Percentiles rank a stretch among this genome's conserved stretches.
Evolutionary conservation across 1,140 invertebrate species (phyloP).

Genomic region (Thereuonema tuberculata): DNA sequence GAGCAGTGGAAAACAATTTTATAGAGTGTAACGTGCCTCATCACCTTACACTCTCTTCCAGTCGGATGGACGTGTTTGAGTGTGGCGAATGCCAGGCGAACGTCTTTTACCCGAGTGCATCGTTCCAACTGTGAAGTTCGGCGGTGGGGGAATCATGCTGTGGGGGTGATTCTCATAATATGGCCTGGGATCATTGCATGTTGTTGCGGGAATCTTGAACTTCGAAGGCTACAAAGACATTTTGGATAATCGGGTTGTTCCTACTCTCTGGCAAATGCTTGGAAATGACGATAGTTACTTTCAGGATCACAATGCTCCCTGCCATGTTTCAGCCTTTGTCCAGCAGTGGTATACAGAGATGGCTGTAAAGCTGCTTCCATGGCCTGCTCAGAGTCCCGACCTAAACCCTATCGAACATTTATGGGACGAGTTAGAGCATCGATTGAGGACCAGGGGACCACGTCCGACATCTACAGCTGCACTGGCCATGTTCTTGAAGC

Average conservation of each 20-base stretch:
- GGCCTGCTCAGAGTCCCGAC: neutral
- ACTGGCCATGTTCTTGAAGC: too few relatives aligned
- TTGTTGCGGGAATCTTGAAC: neutral
- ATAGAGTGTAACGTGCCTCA: neutral
- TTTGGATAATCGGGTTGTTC: neutral
- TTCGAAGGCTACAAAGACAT: neutral
- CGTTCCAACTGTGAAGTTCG: neutral
- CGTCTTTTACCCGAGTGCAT: neutral
- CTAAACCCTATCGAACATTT: neutral
- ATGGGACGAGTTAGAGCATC: neutral
- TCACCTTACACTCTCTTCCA: neutral
- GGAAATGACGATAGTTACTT: neutral
- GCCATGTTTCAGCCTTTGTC: neutral
- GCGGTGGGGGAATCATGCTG: neutral
- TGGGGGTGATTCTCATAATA: neutral
- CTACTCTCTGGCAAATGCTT: too few relatives aligned
- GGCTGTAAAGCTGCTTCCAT: neutral
- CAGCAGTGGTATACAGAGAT: neutral
- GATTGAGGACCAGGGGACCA: neutral
- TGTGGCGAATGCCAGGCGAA: neutral
- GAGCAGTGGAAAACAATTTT: neutral
- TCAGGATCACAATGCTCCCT: neutral
- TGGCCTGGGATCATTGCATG: neutral
- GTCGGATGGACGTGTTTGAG: neutral
- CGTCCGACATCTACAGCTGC: neutral